Evolutionary conservation across 2,797 vertebrate genomes (phyloP), one percentile per base, ranked within the genome.

Genomic region (Falco naumanni): DNA sequence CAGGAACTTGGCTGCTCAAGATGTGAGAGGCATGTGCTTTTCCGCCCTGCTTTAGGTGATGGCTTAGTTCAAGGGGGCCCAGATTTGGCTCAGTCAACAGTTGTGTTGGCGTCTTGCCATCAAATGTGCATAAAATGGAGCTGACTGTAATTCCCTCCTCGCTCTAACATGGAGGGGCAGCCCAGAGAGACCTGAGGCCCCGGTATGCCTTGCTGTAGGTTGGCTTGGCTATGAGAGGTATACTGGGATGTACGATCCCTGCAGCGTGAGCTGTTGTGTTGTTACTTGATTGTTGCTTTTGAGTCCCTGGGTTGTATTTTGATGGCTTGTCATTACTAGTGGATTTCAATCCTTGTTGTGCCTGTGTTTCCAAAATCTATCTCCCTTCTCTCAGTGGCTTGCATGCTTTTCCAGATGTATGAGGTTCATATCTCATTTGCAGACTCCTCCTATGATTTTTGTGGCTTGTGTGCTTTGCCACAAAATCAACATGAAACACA

Each of bases 41-140:
- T 96, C 96, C 61, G 6, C 93, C 92, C 89, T 8, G 90, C 91
- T 96, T 54, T 90, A 96, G 96, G 97, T 96, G 96, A 95, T 84
- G 93, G 95, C 92, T 97, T 89, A 96, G 93, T 96, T 93, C 89
- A 86, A 86, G 94, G 95, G 96, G 97, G 93, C 97, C 96, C 85
- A 96, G 85, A 91, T 91, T 95, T 97, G 97, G 97, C 96, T 96
- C 80, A 63, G 90, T 70, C 83, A 92, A 90, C 87, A 96, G 96
- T 94, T 82, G 84, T 89, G 84, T 78, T 97, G 97, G 97, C 96
- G 0, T 41, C n/a, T 79, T 91, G 96, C 97, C 97, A 97, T 61
- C 11, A 8, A 88, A 79, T 93, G 93, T 95, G 95, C 96, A 92
- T 96, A 92, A 97, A 96, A 97, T 96, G 96, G 96, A 96, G 93